Evolutionary conservation across 2,888 invertebrate species (phyloP).

Genomic region (Pterobdella sp.): DNA sequence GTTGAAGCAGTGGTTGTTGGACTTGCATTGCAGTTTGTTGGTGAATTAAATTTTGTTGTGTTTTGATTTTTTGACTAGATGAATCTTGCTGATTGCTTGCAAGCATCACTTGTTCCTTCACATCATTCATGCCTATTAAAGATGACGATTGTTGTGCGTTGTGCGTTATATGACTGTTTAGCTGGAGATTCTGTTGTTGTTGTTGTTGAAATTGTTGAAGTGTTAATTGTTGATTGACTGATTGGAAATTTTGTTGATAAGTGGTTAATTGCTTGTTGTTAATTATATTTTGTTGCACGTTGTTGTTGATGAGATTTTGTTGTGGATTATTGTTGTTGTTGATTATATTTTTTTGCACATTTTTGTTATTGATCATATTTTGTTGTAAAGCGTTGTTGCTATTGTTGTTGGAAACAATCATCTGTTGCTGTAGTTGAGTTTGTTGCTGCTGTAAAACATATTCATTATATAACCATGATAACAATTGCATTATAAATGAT

Average conservation of each 20-base stretch:
- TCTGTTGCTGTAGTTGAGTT: neutral
- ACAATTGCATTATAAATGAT: neutral
- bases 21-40: too few relatives aligned
- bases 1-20: neutral
- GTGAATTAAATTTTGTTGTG: neutral
- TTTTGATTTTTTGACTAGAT: neutral
- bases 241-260: neutral
- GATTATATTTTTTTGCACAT: too few relatives aligned
- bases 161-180: neutral
- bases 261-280: neutral
- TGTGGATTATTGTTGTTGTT: neutral
- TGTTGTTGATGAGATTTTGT: neutral
- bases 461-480: neutral
- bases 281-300: neutral
- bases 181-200: constrained; percentile 11
- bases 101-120: neutral
- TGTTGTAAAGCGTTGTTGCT: neutral
- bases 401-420: neutral
- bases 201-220: neutral
- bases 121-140: neutral
- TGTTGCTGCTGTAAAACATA: neutral
- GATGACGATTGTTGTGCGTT: too few relatives aligned
- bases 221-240: neutral
- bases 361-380: too few relatives aligned
- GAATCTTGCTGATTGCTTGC: too few relatives aligned